Conservation (phyloP, 2,888 invertebrate species). For the Euplexia lucipara region DNA sequence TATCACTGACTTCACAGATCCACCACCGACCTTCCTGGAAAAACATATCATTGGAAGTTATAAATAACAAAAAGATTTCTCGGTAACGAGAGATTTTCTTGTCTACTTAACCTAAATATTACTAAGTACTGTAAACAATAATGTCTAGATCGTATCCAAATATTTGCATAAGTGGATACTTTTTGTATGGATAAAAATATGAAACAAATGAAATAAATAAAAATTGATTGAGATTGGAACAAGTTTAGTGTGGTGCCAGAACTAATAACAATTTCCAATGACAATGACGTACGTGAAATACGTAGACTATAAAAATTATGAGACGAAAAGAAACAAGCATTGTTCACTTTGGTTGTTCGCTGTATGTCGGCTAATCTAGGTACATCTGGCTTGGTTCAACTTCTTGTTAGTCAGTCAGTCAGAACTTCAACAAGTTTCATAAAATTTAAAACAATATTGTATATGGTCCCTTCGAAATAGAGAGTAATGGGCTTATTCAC, state of each 20-base stretch:
- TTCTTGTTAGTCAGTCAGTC: too few species aligned
- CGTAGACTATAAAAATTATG: not conserved
- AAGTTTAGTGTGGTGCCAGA: not conserved
- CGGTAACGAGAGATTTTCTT: conserved; percentile 7
- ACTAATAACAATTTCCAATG: not conserved
- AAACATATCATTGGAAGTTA: conserved; percentile 45
- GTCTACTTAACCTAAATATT: conserved; percentile 1
- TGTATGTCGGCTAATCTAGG: not conserved
- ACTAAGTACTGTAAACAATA: conserved; percentile 9
- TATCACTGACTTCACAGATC: conserved; percentile 72
- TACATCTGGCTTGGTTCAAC: not conserved
- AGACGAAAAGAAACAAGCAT: not conserved
- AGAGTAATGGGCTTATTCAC: too few species aligned
- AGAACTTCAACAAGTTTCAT: too few species aligned
- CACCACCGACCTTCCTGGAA: conserved; percentile 64
- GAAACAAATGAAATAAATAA: not conserved
- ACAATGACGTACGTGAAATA: too few species aligned
- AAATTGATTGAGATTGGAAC: not conserved
- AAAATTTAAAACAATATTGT: too few species aligned
- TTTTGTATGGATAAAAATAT: not conserved
- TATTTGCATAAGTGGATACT: conserved; percentile 24
- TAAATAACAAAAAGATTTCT: conserved; percentile 41
- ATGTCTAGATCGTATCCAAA: conserved; percentile 29
- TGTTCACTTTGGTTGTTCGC: not conserved
- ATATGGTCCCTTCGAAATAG: too few species aligned